Evolutionary conservation across 53 echinoderm and acorn worm genomes (phyloP).

Genomic region (Arbacia lixula): DNA sequence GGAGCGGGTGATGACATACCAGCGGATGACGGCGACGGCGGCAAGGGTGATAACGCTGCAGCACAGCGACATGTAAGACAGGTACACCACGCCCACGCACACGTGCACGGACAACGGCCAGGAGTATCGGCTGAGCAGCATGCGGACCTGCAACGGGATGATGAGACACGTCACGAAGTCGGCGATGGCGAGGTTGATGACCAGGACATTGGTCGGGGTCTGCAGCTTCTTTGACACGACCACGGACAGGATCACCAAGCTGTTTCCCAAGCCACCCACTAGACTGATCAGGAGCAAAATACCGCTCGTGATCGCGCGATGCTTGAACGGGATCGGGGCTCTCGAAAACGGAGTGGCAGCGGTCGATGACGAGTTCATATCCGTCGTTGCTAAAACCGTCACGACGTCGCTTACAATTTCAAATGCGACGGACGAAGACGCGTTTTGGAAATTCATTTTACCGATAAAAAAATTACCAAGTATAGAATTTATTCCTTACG

Average conservation of each 20-base stretch:
- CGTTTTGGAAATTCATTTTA: too few species aligned
- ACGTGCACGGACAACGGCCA: conserved; percentile 18
- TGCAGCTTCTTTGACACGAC: conserved; percentile 51
- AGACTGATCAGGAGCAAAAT: conserved; percentile 38
- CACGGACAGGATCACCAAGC: conserved; percentile 62
- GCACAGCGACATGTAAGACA: background rate
- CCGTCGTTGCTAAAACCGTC: too few species aligned
- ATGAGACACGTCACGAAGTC: conserved; percentile 56
- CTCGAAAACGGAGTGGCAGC: too few species aligned
- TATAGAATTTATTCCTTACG: too few species aligned
- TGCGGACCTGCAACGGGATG: conserved; percentile 14
- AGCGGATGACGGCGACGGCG: conserved; percentile 20
- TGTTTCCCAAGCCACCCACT: conserved; percentile 48
- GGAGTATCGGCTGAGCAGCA: background rate
- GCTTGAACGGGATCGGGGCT: background rate
- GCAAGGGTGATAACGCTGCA: conserved; percentile 29
- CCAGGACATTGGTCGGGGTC: conserved; percentile 61
- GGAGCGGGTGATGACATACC: conserved; percentile 44
- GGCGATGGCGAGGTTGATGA: conserved; percentile 66
- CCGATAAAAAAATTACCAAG: too few species aligned
- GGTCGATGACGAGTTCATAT: too few species aligned
- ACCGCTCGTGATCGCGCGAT: conserved; percentile 4
- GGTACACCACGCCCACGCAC: background rate
- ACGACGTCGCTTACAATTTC: too few species aligned
- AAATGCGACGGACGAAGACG: too few species aligned